Evolutionary conservation across 2,113 vertebrate species (phyloP).

Genomic region (Machaerirhynchus nigripectus): DNA sequence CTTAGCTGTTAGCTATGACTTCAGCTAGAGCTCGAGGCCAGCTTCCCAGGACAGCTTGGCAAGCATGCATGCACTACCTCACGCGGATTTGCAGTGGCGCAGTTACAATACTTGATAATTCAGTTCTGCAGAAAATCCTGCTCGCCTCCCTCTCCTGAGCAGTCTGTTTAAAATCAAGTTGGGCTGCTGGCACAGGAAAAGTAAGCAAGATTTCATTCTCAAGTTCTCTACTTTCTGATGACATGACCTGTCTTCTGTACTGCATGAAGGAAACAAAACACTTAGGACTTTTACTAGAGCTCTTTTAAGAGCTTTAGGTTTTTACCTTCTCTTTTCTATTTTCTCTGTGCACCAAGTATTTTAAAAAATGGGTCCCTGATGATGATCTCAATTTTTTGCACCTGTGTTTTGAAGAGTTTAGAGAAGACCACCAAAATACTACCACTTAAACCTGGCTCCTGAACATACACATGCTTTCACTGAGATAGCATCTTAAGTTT

Average conservation of each 20-base stretch:
- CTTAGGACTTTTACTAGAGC: neutral
- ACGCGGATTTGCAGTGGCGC: neutral
- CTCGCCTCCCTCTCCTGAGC: neutral
- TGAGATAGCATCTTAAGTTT: neutral
- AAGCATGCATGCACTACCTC: neutral
- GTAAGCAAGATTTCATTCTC: neutral
- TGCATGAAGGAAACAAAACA: neutral
- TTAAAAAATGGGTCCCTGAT: neutral
- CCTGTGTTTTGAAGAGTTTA: neutral
- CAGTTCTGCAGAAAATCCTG: constrained; percentile 2
- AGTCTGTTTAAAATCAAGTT: neutral
- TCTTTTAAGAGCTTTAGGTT: neutral
- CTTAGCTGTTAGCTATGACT: neutral
- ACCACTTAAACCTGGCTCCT: neutral
- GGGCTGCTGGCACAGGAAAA: neutral
- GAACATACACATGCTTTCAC: neutral
- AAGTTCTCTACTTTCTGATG: neutral
- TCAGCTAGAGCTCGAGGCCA: constrained; percentile 3
- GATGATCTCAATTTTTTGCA: neutral
- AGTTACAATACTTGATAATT: neutral
- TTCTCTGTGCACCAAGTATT: neutral
- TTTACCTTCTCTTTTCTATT: neutral
- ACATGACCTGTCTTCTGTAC: neutral
- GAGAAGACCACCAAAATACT: neutral
- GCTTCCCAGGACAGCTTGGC: constrained; percentile 21